These are phyloP conservation scores for Marisa cornuarietis DNA, from an alignment of 1,140 invertebrate species.

Conservation along the genomic window DNA sequence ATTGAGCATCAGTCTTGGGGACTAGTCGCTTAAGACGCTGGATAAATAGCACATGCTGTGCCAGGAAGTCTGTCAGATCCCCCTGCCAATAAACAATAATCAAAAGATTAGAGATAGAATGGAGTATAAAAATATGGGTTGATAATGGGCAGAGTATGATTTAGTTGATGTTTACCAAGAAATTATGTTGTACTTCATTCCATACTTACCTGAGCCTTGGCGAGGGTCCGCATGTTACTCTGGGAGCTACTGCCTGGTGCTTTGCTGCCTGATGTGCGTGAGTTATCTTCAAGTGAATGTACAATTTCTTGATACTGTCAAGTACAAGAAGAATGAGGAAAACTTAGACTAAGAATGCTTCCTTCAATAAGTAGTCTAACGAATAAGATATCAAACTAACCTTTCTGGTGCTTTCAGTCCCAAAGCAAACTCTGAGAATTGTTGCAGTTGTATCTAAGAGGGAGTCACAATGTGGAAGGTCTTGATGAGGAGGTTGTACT, in stretches of 20 bases:
- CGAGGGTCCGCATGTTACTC: slow-evolving; percentile 50
- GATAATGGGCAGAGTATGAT: too few species aligned
- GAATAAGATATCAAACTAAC: neutral
- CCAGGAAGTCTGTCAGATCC: slow-evolving; percentile 54
- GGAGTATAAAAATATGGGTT: neutral
- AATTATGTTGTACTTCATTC: neutral
- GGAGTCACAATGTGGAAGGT: too few species aligned
- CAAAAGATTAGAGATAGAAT: neutral
- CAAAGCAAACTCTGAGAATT: too few species aligned
- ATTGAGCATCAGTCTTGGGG: slow-evolving; percentile 43
- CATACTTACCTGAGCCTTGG: slow-evolving; percentile 47
- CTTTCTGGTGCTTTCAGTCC: too few species aligned
- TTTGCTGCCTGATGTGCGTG: neutral
- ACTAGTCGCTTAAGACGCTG: slow-evolving; percentile 46
- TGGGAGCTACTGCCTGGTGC: slow-evolving; percentile 5
- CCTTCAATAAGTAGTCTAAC: too few species aligned
- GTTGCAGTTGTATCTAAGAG: too few species aligned
- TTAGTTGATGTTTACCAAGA: neutral
- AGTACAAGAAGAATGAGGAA: neutral
- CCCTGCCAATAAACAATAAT: slow-evolving; percentile 31
- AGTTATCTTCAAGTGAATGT: slow-evolving; percentile 49
- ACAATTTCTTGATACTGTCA: slow-evolving; percentile 54
- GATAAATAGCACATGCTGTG: slow-evolving; percentile 40
- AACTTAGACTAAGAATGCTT: too few species aligned
- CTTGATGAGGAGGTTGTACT: too few species aligned